Conservation (phyloP, 2,113 vertebrate genomes). For the Prionailurus viverrinus region DNA sequence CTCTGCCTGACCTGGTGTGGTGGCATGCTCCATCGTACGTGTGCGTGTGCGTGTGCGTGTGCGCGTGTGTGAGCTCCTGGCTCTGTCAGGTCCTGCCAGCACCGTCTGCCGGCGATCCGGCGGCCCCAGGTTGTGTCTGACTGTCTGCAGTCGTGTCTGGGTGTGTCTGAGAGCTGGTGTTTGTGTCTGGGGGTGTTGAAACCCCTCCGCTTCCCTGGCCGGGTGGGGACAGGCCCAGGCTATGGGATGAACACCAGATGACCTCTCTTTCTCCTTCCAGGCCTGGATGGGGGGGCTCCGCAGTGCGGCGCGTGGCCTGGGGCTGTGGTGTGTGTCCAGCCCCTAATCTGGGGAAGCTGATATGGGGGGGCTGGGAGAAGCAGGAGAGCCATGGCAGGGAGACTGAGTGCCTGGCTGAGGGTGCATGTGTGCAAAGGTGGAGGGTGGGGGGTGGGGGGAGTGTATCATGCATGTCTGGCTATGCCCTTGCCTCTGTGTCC, state of each 20-base stretch:
- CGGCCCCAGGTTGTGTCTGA: not conserved
- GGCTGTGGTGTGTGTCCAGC: not conserved
- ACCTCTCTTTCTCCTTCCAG: constrained; percentile 81
- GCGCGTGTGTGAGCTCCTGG: not conserved
- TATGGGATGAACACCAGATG: constrained; percentile 18
- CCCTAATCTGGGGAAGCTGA: not conserved
- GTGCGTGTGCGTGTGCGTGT: not conserved
- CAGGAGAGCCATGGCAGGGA: not conserved
- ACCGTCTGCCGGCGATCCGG: not conserved
- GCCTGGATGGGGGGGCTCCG: constrained; percentile 46
- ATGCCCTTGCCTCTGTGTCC: constrained; percentile 74
- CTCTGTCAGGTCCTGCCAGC: not conserved
- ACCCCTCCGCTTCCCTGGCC: not conserved
- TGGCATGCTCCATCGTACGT: not conserved
- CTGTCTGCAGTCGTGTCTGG: not conserved
- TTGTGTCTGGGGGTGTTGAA: not conserved
- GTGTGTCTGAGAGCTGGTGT: constrained; percentile 40
- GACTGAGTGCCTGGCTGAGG: not conserved
- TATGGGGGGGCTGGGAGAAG: not conserved
- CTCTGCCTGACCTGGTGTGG: constrained; percentile 38
- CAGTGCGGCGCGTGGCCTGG: constrained; percentile 27
- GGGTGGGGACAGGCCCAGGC: not conserved
- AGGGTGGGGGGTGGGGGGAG: not conserved
- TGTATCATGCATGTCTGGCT: not conserved
- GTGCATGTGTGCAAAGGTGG: not conserved